Evolutionary conservation across 2,797 vertebrate genomes (phyloP).

Genomic region (Brachymystax lenok): DNA sequence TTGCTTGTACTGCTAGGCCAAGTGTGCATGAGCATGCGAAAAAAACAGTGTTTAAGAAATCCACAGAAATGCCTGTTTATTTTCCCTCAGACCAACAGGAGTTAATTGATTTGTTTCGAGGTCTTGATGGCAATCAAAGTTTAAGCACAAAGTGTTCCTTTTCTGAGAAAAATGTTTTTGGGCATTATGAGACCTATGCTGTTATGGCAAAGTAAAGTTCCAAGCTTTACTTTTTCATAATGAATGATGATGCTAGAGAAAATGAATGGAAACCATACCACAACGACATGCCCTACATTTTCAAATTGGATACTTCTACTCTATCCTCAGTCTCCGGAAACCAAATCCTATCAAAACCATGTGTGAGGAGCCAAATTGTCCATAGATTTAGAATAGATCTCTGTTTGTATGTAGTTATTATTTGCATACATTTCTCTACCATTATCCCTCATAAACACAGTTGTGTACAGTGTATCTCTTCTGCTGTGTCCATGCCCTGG

Average conservation of each 20-base stretch:
- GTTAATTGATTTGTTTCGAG: constrained; percentile 17
- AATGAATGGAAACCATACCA: not conserved
- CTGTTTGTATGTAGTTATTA: not conserved
- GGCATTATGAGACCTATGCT: not conserved
- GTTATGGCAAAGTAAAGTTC: not conserved
- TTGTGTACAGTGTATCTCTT: not conserved
- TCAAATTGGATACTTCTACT: not conserved
- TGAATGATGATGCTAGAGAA: not conserved
- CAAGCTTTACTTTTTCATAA: not conserved
- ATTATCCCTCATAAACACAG: not conserved
- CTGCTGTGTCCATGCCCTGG: not conserved
- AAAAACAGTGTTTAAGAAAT: constrained; percentile 17
- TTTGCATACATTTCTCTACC: not conserved
- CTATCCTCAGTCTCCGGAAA: not conserved
- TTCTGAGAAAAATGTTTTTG: not conserved
- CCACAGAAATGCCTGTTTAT: constrained; percentile 17
- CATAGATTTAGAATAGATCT: not conserved
- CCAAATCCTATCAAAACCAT: not conserved
- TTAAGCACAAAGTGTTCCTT: not conserved
- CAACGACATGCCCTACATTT: not conserved
- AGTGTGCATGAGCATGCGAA: not conserved
- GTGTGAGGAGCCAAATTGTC: no score
- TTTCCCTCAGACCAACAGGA: not conserved
- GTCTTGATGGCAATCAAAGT: not conserved
- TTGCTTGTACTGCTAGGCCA: constrained; percentile 3